Evolutionary conservation across 2,888 invertebrate genomes (phyloP).

Genomic region (Lacanobia wlatinum): DNA sequence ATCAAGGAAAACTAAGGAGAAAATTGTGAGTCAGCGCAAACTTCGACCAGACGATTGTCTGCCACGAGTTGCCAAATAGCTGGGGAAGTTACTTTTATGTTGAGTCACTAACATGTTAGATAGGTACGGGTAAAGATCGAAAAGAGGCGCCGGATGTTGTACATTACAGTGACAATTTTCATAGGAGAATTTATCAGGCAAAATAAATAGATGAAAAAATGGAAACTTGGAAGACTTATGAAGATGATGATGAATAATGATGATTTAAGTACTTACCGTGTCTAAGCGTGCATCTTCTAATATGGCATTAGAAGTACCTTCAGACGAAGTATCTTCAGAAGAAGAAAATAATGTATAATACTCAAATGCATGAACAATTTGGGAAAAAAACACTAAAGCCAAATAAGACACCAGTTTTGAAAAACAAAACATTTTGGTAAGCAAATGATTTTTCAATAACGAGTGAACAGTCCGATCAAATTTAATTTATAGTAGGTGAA

Average conservation of each 20-base stretch:
- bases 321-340: slow-evolving; percentile 57
- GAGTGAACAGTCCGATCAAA: slow-evolving; percentile 30
- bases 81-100: slow-evolving; percentile 1
- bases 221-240: not conserved
- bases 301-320: slow-evolving; percentile 70
- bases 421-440: slow-evolving; percentile 45
- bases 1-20: slow-evolving; percentile 80
- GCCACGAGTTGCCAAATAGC: slow-evolving; percentile 26
- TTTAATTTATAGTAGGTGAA: slow-evolving; percentile 54
- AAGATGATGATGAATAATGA: not conserved
- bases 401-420: slow-evolving; percentile 24
- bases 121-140: not conserved
- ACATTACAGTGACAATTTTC: not conserved
- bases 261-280: slow-evolving; percentile 76
- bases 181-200: not conserved
- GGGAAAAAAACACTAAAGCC: slow-evolving; percentile 17
- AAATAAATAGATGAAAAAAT: not conserved
- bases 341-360: slow-evolving; percentile 28
- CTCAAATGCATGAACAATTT: slow-evolving; percentile 43
- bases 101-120: slow-evolving; percentile 6
- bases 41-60: slow-evolving; percentile 16
- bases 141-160: not conserved
- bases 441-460: slow-evolving; percentile 3
- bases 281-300: slow-evolving; percentile 84
- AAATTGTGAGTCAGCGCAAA: slow-evolving; percentile 35